Evolutionary conservation across 53 echinoderm and acorn worm species (phyloP).

Genomic region (Antedon mediterranea): DNA sequence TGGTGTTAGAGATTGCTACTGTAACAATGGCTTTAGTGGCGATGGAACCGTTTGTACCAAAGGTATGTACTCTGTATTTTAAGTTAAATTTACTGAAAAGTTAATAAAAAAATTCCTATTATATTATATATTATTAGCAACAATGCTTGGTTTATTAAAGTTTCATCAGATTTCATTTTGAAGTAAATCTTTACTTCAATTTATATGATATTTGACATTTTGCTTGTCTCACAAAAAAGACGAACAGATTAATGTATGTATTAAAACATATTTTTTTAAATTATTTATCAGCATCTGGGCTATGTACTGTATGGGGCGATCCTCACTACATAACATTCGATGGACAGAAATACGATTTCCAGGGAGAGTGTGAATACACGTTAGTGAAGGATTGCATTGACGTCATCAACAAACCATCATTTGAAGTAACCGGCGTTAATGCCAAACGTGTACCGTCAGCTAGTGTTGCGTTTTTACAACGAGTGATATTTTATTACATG

Average conservation of each 20-base stretch:
- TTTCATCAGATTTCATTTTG: no score
- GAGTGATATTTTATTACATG: not conserved
- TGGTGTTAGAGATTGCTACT: slow-evolving; percentile 46
- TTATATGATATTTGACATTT: no score
- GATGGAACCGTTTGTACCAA: slow-evolving; percentile 27
- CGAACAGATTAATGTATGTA: no score
- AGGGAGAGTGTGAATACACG: slow-evolving; percentile 3
- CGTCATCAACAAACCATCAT: not conserved
- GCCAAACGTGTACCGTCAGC: not conserved
- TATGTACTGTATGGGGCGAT: slow-evolving; percentile 6
- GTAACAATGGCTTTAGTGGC: slow-evolving; percentile 28
- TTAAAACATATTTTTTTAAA: no score
- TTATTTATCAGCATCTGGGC: not conserved
- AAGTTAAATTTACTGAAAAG: no score
- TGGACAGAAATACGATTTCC: slow-evolving; percentile 1
- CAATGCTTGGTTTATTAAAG: no score
- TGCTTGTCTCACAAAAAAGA: no score
- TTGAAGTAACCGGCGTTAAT: not conserved
- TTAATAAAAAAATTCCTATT: no score
- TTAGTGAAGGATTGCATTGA: not conserved
- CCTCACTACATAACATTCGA: slow-evolving; percentile 9
- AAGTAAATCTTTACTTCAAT: no score
- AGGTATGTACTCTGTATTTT: no score
- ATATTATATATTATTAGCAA: no score
- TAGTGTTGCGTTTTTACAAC: not conserved